Evolutionary conservation across 2,888 invertebrate species (phyloP), one percentile per base, ranked within the genome.

Genomic region (Pinctada fucata): DNA sequence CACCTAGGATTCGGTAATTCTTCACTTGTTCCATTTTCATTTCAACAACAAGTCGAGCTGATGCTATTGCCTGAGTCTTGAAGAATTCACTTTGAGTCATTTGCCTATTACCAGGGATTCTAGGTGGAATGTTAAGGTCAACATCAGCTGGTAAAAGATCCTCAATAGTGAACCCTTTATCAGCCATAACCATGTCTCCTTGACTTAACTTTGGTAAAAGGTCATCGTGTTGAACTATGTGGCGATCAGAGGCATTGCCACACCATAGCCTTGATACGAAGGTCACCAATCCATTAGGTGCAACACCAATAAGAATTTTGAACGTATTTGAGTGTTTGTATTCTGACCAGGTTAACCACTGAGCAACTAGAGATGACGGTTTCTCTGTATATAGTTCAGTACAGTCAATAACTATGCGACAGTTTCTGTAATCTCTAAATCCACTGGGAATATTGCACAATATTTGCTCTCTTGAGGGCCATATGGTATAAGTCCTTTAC

Each of bases 1-100:
- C 69, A 8, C 78, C 48, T n/a, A 79, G 66, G 49, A 80, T 69
- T n/a, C 73, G 63, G 68, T 65, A 78, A 52, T 78, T 79, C 69
- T 82, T 82, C 58, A 75, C 72, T 58, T 77, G 77, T 58, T 79
- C 80, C 77, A 82, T 82, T 75, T 80, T 78, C 78, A 78, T 79
- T 69, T 81, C 80, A 4, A 82, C 80, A 31, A 80, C 73, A 31
- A 76, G 80, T 68, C 82, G 66, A 10, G 76, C 67, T n/a, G 73
- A 73, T 1, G 72, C 81, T 71, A 82, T 76, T 8, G 75, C 63
- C 31, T 75, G 63, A 16, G 82, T 80, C 16, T 77, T 74, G 45
- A 76, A 78, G 49, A 82, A 68, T 49, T 78, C 66, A n/a, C 5
- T 49, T 50, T 3, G 48, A 10, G 72, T 49, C 77, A 77, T 77